A percentile compares a stretch with the other conserved stretches of the same genome.
These are phyloP conservation scores for Peucedramus taeniatus DNA, from an alignment of 2,113 vertebrate genomes.

Conservation along the genomic window DNA sequence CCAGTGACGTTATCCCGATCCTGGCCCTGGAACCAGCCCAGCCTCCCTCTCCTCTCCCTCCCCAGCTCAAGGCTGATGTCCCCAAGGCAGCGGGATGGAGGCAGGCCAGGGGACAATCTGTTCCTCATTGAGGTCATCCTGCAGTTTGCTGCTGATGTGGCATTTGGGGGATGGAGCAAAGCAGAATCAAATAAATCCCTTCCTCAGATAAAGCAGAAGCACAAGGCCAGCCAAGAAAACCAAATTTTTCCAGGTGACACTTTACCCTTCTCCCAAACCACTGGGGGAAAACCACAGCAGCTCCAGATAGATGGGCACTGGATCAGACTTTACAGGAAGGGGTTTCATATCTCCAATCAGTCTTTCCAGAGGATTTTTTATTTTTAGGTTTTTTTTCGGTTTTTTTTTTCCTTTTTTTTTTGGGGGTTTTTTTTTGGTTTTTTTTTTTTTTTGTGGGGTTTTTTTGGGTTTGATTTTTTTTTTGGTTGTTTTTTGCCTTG, in stretches of 20 bases:
- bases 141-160: slow-evolving; percentile 61
- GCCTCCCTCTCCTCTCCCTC: neutral
- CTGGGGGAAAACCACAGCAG: neutral
- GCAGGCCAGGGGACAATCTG: slow-evolving; percentile 52
- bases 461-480: neutral
- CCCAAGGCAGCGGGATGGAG: neutral
- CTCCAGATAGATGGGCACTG: neutral
- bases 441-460: neutral
- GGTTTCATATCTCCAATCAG: neutral
- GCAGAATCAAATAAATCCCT: neutral
- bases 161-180: neutral
- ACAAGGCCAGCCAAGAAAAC: neutral
- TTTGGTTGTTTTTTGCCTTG: too few species aligned
- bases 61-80: neutral
- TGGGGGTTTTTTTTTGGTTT: neutral
- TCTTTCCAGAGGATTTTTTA: neutral
- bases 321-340: neutral
- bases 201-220: neutral
- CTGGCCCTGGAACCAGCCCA: neutral
- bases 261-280: neutral
- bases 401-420: neutral
- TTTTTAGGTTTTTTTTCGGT: neutral
- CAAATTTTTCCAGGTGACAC: neutral
- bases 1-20: fast-evolving
- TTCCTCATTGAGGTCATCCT: slow-evolving; percentile 52